Base-by-base conservation (phyloP, 2,797 vertebrate species). In the Paratrypauchen microcephalus region DNA sequence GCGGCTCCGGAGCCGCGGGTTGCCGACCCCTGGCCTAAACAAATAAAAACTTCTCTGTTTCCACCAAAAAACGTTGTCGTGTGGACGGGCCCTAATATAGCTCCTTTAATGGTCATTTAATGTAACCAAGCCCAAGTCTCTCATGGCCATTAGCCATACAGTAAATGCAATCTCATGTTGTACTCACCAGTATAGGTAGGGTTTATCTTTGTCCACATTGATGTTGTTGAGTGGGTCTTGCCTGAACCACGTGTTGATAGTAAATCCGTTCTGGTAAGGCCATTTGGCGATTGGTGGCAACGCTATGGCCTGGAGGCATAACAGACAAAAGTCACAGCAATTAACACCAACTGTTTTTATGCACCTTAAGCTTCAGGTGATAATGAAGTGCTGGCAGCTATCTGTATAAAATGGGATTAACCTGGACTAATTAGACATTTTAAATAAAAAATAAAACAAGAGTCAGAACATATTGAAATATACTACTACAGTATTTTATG, bases 201-300 rank as follows among this genome's bases (percentile, higher is more conserved):
- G 98, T 89, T 99, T 99, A 91, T 99, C 97, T 91, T 99, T 99
- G 90, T 99, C 97, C 85, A 99, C 97, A 62, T 99, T 99, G 89
- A 99, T 99, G 90, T 99, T 99, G 91, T 99, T 99, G 86, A 99
- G 94, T 0, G 98, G 98, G 92, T 99, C 98, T 94, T 98, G 98
- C 74, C 98, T 95, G 94, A 99, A 99, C 98, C 98, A 99, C 63
- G 98, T 99, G 89, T 99, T 99, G 85, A 99, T 94, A 61, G 98
- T 99, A 91, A 99, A 99, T 81, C 98, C 97, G 71, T 96, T 99
- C 89, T 99, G 98, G 87, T 99, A 99, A 94, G 98, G 98, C 98
- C 98, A 99, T 95, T 99, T 99, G 86, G 98, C 98, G 89, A 99
- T 99, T 71, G 98, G 98, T 77, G 98, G 98, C 93, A 99, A 93